Evolutionary conservation across 2,113 vertebrate genomes (phyloP).

Genomic region (Macaca mulatta): DNA sequence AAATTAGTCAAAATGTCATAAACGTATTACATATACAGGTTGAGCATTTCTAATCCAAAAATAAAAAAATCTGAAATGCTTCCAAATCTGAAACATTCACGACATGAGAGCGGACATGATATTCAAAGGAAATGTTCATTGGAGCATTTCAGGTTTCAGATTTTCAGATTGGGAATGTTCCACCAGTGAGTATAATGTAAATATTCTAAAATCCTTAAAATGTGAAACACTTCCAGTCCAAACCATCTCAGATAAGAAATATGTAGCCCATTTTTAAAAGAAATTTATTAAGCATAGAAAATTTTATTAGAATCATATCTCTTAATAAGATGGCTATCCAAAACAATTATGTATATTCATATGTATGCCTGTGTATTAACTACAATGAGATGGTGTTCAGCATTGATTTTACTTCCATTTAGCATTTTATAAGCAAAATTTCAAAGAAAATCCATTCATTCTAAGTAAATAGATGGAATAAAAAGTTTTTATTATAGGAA

Average conservation of each 20-base stretch:
- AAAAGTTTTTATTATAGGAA: not conserved
- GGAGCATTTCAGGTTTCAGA: not conserved
- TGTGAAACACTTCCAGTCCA: not conserved
- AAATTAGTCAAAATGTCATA: not conserved
- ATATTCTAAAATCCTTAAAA: not conserved
- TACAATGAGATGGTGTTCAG: not conserved
- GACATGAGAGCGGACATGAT: not conserved
- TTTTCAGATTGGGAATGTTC: not conserved
- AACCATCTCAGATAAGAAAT: not conserved
- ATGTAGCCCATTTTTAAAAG: not conserved
- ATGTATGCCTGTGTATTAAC: not conserved
- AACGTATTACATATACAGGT: not conserved
- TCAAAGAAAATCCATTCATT: not conserved
- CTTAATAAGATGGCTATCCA: not conserved
- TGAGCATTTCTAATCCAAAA: not conserved
- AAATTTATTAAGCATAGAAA: constrained; percentile 11
- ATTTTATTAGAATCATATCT: not conserved
- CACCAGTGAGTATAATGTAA: not conserved
- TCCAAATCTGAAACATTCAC: not conserved
- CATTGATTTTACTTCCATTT: not conserved
- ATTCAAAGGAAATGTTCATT: not conserved
- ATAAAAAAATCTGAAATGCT: not conserved
- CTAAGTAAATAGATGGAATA: not conserved
- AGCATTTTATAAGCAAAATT: not conserved
- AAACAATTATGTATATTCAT: not conserved